phyloP scores from a whole-genome alignment of 1,140 invertebrate genomes.

The Camponotus pennsylvanicus region DNA sequence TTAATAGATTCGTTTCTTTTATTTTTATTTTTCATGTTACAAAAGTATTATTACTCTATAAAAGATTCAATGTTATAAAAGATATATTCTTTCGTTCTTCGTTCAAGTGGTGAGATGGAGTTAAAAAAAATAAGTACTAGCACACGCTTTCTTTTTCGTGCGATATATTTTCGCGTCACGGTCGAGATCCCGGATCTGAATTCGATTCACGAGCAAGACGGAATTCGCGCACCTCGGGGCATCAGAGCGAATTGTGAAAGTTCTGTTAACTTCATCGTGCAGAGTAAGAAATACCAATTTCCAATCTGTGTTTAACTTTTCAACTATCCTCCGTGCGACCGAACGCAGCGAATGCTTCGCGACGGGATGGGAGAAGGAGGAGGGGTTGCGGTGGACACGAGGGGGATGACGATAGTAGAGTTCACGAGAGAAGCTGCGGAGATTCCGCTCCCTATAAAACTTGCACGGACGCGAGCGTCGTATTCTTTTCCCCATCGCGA shows the following conservation, averaged over 20 bases:
- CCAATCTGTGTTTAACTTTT: slow-evolving; percentile 79
- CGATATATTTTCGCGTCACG: slow-evolving; percentile 14
- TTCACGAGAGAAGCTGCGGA: slow-evolving; percentile 46
- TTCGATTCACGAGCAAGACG: slow-evolving; percentile 36
- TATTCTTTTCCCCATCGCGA: slow-evolving; percentile 23
- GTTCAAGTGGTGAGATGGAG: neutral
- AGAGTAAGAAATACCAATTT: slow-evolving; percentile 77
- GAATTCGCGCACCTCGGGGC: slow-evolving; percentile 63
- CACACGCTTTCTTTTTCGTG: neutral
- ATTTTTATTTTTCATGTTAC: neutral
- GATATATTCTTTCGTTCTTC: neutral
- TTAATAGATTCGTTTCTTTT: neutral
- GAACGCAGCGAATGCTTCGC: slow-evolving; percentile 38
- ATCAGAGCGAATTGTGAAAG: slow-evolving; percentile 69
- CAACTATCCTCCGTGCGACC: slow-evolving; percentile 62
- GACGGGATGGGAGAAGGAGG: neutral
- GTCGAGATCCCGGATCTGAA: slow-evolving; percentile 16
- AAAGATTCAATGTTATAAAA: neutral
- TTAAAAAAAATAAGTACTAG: neutral
- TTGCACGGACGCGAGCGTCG: slow-evolving; percentile 55
- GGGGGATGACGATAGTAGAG: slow-evolving; percentile 5
- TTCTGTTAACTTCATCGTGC: slow-evolving; percentile 66
- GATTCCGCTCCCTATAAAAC: slow-evolving; percentile 67
- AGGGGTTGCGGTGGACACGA: slow-evolving; percentile 37
- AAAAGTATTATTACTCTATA: neutral